Percentiles rank a stretch among this genome's conserved stretches.
phyloP scores from a whole-genome alignment of 1,140 invertebrate species.

The Laupala kohalensis region DNA sequence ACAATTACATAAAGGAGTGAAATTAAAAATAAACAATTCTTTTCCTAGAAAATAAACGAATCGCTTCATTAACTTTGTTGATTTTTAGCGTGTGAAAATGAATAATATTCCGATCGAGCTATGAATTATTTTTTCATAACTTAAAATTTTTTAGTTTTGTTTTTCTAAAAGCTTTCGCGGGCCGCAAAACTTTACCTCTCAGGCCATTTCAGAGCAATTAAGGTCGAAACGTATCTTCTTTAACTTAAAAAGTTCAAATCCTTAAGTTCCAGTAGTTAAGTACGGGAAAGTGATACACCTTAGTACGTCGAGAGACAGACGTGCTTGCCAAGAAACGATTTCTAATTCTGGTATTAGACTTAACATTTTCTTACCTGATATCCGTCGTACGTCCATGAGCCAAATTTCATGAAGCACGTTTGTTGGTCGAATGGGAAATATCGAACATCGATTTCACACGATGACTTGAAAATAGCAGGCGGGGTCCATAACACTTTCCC shows the following conservation, averaged over 20 bases:
- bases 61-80: too few species aligned
- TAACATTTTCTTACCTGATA: slow-evolving; percentile 51
- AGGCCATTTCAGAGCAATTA: too few species aligned
- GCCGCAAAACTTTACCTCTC: too few species aligned
- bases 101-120: too few species aligned
- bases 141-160: too few species aligned
- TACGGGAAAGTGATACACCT: not conserved
- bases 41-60: too few species aligned
- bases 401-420: slow-evolving; percentile 91
- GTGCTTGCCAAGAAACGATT: not conserved
- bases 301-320: not conserved
- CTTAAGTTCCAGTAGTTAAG: not conserved
- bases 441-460: slow-evolving; percentile 90
- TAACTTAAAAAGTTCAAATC: not conserved
- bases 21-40: too few species aligned
- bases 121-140: too few species aligned
- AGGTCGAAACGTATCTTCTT: too few species aligned
- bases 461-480: slow-evolving; percentile 95
- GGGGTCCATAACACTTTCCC: slow-evolving; percentile 87
- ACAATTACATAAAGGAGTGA: too few species aligned
- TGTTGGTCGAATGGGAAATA: slow-evolving; percentile 97
- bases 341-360: not conserved
- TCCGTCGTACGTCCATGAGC: slow-evolving; percentile 96
- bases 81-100: too few species aligned
- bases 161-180: too few species aligned